Evolutionary conservation across 2,113 vertebrate genomes (phyloP), one percentile per base, ranked within the genome.

Genomic region (Pelvicachromis taeniatus): DNA sequence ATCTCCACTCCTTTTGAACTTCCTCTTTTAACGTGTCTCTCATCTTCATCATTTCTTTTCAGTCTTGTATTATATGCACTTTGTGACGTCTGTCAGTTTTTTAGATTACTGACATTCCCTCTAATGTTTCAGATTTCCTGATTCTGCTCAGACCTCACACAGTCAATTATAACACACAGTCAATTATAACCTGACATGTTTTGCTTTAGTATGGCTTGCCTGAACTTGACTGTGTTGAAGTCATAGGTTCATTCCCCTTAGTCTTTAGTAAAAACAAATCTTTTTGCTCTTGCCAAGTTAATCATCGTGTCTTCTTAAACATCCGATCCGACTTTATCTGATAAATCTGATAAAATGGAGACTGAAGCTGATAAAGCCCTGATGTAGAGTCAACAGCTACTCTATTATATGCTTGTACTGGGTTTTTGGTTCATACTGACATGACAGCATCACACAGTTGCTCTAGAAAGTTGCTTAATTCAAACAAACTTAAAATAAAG

Each of bases 1-100:
- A 91, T 81, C 52, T 77, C 82, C 81, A 82, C 70, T 59, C 56
- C 6, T 85, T 55, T 58, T 75, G 85, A 91, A 94, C 84, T 96
- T 96, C 94, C 92, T 87, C 91, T 93, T 95, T 90, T 78, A 45
- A 83, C 17, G 3, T 9, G 53, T 58, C 35, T 29, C n/a, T 86
- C 16, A 4, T 68, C 42, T 78, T 78, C 26, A 54, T 33, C 17
- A 31, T 65, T 82, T 81, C 53, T 82, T 59, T 63, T 85, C 61
- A 55, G n/a, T 40, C 12, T 7, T 14, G 17, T 55, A 77, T 17
- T 31, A 21, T 11, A 2, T 3, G 9, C 4, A 16, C 8, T 68
- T 10, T 68, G 13, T 29, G 6, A 85, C n/a, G 31, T 70, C 10
- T 78, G 33, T 73, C 52, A 19, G 5, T 13, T 21, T 61, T 80